These are phyloP conservation scores for Lepus europaeus DNA, from an alignment of 2,113 vertebrate genomes.

Conservation along the genomic window DNA sequence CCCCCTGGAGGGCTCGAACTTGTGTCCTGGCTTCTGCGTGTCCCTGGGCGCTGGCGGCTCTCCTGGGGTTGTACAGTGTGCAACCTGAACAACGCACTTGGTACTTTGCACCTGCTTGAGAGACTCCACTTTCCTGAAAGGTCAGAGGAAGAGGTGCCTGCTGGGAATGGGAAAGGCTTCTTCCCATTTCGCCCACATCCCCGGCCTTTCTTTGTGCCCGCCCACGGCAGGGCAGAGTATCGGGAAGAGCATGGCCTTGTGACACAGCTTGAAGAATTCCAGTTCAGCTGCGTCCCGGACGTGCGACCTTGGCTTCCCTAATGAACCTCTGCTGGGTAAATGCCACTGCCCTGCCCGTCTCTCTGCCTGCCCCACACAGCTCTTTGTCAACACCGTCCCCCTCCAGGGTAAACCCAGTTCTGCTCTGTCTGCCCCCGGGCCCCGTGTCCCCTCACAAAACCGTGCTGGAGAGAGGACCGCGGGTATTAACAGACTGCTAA, in stretches of 20 bases:
- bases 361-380: background rate
- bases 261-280: background rate
- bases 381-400: background rate
- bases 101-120: background rate
- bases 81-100: background rate
- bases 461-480: slow-evolving; percentile 34
- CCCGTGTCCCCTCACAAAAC: background rate
- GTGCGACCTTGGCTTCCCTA: slow-evolving; percentile 6
- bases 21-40: background rate
- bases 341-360: background rate
- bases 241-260: background rate
- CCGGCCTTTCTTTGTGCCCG: background rate
- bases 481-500: slow-evolving; percentile 84
- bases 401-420: background rate
- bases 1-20: slow-evolving; percentile 60
- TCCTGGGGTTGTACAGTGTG: background rate
- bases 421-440: background rate
- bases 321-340: slow-evolving; percentile 33
- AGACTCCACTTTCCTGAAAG: background rate
- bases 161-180: background rate
- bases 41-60: background rate
- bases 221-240: background rate
- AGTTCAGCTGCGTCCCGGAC: background rate
- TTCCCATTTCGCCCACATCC: background rate
- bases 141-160: background rate